These are phyloP conservation scores for Noctua comes DNA, from an alignment of 2,888 invertebrate species.

Conservation along the genomic window DNA sequence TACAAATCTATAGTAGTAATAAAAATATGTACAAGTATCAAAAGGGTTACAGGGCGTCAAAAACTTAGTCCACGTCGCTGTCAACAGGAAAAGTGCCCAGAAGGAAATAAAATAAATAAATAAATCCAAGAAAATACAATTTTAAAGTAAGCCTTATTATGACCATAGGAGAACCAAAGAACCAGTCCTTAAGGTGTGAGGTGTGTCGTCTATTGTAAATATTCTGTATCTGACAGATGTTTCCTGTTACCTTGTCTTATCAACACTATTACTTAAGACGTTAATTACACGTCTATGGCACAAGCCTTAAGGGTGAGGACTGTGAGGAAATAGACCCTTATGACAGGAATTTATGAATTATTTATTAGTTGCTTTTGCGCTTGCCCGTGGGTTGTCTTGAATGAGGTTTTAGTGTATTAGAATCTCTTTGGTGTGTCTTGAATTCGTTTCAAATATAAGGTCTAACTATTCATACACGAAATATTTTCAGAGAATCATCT, in stretches of 20 bases:
- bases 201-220: background rate
- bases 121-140: no score
- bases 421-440: no score
- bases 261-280: constrained; percentile 19
- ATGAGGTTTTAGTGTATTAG: background rate
- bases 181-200: background rate
- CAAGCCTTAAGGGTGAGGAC: constrained; percentile 11
- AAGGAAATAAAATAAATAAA: no score
- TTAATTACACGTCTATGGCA: constrained; percentile 48
- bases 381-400: background rate
- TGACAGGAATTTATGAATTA: constrained; percentile 44
- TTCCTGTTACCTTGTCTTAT: constrained; percentile 16
- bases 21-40: no score
- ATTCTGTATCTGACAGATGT: constrained; percentile 24
- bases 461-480: no score
- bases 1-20: no score
- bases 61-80: no score
- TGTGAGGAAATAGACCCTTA: constrained; percentile 15
- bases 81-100: no score
- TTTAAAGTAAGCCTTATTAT: no score
- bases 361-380: constrained; percentile 8
- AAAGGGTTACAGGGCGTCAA: no score
- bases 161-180: background rate
- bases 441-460: background rate
- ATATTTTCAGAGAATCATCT: no score